Conservation (phyloP, 2,888 invertebrate genomes). For the Zeuzera pyrina region DNA sequence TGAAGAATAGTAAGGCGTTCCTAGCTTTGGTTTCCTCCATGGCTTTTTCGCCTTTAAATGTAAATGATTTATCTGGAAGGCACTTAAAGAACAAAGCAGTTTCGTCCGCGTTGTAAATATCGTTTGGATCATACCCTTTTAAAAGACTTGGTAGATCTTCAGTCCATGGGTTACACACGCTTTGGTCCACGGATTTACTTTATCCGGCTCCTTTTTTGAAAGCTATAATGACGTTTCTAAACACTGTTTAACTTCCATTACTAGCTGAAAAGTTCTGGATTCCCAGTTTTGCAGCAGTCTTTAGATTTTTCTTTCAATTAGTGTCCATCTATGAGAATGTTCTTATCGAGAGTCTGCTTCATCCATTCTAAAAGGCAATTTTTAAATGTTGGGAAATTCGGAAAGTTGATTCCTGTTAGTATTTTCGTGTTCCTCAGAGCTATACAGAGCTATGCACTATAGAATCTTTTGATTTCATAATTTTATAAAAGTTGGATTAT, state of each 20-base stretch:
- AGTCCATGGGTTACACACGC: conserved; percentile 9
- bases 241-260: conserved; percentile 17
- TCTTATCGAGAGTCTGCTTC: too few relatives aligned
- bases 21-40: conserved; percentile 9
- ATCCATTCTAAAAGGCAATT: conserved; percentile 15
- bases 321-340: conserved; percentile 15
- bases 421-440: conserved; percentile 17
- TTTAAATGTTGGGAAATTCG: conserved; percentile 15
- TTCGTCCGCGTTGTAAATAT: too few relatives aligned
- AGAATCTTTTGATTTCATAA: conserved; percentile 17
- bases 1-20: conserved; percentile 9
- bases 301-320: conserved; percentile 17
- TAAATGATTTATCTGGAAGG: conserved; percentile 15
- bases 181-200: conserved; percentile 13
- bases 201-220: conserved; percentile 15
- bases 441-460: neutral
- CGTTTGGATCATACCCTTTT: too few relatives aligned
- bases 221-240: conserved; percentile 13
- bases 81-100: too few relatives aligned
- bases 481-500: conserved; percentile 17
- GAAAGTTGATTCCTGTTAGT: conserved; percentile 13
- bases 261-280: too few relatives aligned
- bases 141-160: conserved; percentile 10
- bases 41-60: conserved; percentile 10
- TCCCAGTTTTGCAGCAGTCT: conserved; percentile 15